These are phyloP conservation scores for Chroicocephalus ridibundus DNA, from an alignment of 2,113 vertebrate species.

Conservation along the genomic window DNA sequence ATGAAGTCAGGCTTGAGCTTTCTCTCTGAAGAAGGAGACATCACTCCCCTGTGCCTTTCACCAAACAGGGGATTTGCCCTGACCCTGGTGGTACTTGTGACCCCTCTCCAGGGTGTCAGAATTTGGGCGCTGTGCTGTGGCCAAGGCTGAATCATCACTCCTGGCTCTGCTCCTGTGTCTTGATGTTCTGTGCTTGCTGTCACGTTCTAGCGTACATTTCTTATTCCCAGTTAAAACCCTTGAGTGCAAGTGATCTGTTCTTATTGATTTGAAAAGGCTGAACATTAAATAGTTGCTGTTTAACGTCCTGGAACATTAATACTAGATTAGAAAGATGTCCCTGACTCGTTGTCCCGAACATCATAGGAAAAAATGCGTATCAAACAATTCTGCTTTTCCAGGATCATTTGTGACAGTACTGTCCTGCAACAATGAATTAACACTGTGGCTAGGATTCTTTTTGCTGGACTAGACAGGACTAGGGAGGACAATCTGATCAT, in stretches of 20 bases:
- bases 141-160: not conserved
- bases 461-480: not conserved
- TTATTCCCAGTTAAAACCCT: constrained; percentile 20
- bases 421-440: not conserved
- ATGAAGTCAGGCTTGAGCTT: not conserved
- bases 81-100: not conserved
- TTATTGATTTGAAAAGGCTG: constrained; percentile 51
- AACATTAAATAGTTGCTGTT: constrained; percentile 54
- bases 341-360: not conserved
- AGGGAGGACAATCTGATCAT: not conserved
- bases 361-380: not conserved
- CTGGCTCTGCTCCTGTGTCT: not conserved
- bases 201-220: not conserved
- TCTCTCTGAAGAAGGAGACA: not conserved
- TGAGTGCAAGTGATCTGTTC: constrained; percentile 10
- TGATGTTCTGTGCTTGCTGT: not conserved
- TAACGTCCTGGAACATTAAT: constrained; percentile 3
- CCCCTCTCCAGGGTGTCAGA: not conserved
- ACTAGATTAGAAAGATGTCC: constrained; percentile 12
- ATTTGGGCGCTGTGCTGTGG: not conserved
- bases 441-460: not conserved
- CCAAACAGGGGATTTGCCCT: not conserved
- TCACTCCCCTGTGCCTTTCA: not conserved
- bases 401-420: not conserved
- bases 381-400: not conserved